A percentile compares a stretch with the other conserved stretches of the same genome.
phyloP scores from a whole-genome alignment of 2,888 invertebrate genomes.

The Empis livida region DNA sequence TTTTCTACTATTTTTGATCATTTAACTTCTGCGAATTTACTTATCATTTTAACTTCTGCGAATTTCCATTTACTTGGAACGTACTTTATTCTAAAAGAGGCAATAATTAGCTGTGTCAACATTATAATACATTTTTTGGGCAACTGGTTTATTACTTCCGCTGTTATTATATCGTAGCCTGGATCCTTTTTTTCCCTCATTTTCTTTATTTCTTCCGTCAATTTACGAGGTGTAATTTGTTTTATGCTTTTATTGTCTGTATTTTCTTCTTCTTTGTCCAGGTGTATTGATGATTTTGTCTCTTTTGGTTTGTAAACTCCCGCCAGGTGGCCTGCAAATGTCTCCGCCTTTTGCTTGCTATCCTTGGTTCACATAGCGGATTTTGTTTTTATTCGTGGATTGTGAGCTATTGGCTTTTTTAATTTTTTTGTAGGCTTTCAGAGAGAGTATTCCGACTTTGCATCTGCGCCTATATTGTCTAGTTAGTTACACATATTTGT shows the following conservation, averaged over 20 bases:
- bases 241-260: not conserved
- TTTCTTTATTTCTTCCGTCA: not conserved
- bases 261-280: not conserved
- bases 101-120: slow-evolving; percentile 9
- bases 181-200: slow-evolving; percentile 13
- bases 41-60: slow-evolving; percentile 18
- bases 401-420: not conserved
- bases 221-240: not conserved
- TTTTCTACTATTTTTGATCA: slow-evolving; percentile 18
- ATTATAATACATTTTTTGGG: slow-evolving; percentile 13
- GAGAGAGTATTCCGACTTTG: not conserved
- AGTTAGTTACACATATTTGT: not conserved
- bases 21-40: slow-evolving; percentile 15
- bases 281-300: not conserved
- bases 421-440: not conserved
- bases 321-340: not conserved
- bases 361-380: no score
- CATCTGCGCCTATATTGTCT: not conserved
- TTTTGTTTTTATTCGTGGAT: not conserved
- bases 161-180: slow-evolving; percentile 17
- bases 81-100: slow-evolving; percentile 7
- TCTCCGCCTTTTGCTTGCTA: no score
- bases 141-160: slow-evolving; percentile 15
- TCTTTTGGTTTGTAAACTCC: not conserved
- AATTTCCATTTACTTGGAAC: slow-evolving; percentile 8